Conservation (phyloP, 1,140 invertebrate species). For the Helicorthomorpha holstii region DNA sequence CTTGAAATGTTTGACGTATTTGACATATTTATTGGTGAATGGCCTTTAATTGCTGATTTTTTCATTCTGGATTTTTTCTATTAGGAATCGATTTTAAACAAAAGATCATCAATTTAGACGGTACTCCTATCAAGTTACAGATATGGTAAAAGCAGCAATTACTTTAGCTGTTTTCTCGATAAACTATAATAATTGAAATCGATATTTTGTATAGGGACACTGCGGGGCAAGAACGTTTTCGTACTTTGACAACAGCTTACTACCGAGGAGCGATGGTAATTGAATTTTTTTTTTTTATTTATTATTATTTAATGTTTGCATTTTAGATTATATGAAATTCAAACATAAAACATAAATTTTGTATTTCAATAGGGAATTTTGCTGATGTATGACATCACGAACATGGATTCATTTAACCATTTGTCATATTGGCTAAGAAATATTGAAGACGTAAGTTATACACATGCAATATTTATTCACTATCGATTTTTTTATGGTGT, state of each 20-base stretch:
- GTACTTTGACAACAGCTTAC: constrained; percentile 70
- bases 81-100: constrained; percentile 83
- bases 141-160: constrained; percentile 58
- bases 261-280: constrained; percentile 50
- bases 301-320: background rate
- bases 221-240: constrained; percentile 50
- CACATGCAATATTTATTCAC: constrained; percentile 4
- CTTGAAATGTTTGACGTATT: too few species aligned
- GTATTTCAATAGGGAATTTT: constrained; percentile 47
- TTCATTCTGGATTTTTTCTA: background rate
- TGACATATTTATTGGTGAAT: too few species aligned
- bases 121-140: constrained; percentile 66
- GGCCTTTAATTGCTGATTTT: too few species aligned
- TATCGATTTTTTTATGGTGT: background rate
- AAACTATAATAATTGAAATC: too few species aligned
- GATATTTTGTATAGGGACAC: constrained; percentile 29
- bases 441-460: constrained; percentile 52
- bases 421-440: constrained; percentile 69
- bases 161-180: too few species aligned
- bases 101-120: constrained; percentile 70
- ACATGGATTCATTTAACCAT: constrained; percentile 69
- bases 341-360: background rate
- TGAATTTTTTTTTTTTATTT: constrained; percentile 5
- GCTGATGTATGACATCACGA: constrained; percentile 72
- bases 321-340: too few species aligned